Conservation (phyloP, 2,797 vertebrate species). For the Tadarida brasiliensis region DNA sequence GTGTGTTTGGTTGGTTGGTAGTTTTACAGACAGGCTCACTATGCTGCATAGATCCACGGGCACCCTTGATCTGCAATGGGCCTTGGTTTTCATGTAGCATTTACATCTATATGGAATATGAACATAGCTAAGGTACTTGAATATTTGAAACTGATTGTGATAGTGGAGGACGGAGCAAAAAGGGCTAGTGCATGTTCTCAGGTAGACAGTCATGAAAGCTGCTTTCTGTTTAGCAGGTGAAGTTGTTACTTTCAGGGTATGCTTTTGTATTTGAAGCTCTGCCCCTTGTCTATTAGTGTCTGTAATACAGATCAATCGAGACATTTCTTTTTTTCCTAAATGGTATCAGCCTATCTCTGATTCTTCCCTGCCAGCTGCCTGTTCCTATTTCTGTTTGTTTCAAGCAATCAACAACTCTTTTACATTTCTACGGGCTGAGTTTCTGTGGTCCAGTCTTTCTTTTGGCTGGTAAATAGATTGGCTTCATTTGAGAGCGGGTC, state of each 20-base stretch:
- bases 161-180: neutral
- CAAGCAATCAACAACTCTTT: slow-evolving; percentile 64
- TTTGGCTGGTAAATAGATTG: slow-evolving; percentile 62
- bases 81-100: neutral
- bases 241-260: neutral
- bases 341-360: neutral
- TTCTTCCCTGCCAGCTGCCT: slow-evolving; percentile 67
- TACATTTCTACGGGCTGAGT: slow-evolving; percentile 25
- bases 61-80: neutral
- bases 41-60: neutral
- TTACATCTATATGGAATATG: neutral
- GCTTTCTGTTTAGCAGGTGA: neutral
- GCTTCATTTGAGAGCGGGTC: slow-evolving; percentile 36
- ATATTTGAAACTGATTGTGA: neutral
- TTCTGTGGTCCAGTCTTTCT: slow-evolving; percentile 62
- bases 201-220: neutral
- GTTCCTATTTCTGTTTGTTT: slow-evolving; percentile 70
- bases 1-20: neutral
- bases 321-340: neutral
- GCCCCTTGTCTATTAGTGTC: neutral
- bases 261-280: neutral
- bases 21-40: neutral
- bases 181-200: neutral
- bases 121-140: neutral
- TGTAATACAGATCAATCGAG: neutral